These are phyloP conservation scores for Actenoides hombroni DNA, from an alignment of 2,113 vertebrate genomes.

Conservation along the genomic window DNA sequence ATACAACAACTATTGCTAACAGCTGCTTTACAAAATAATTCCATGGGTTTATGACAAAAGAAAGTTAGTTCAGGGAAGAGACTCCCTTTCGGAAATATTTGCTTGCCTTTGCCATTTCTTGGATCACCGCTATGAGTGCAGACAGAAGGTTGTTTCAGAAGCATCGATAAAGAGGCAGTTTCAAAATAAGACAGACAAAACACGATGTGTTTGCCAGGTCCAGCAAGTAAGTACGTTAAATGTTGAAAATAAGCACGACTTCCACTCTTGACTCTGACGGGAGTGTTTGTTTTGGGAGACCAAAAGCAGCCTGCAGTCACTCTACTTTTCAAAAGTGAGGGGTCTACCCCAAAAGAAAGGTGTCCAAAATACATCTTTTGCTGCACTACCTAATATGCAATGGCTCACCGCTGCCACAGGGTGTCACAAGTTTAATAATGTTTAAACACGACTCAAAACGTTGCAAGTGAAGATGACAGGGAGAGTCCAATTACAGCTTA, in stretches of 20 bases:
- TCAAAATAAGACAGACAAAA: neutral
- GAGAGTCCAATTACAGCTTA: neutral
- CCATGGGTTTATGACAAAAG: neutral
- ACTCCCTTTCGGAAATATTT: neutral
- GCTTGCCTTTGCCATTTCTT: neutral
- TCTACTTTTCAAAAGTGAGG: neutral
- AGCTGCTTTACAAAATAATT: neutral
- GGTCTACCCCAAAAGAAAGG: neutral
- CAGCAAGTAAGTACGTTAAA: neutral
- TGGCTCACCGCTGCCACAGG: slow-evolving; percentile 60
- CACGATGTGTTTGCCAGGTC: neutral
- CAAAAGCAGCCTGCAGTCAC: neutral
- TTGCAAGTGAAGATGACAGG: neutral
- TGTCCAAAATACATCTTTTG: neutral
- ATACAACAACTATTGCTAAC: neutral
- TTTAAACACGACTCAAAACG: slow-evolving; percentile 20
- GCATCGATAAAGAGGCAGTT: neutral
- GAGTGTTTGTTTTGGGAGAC: neutral
- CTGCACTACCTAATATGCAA: neutral
- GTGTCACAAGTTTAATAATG: slow-evolving; percentile 68
- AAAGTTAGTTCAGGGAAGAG: neutral
- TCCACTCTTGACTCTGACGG: neutral
- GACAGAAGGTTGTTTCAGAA: neutral
- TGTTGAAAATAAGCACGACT: neutral
- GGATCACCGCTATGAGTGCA: neutral